A percentile compares a stretch with the other conserved stretches of the same genome.
Evolutionary conservation across 2,888 invertebrate species (phyloP).

Genomic region (Fabriciana adippe): DNA sequence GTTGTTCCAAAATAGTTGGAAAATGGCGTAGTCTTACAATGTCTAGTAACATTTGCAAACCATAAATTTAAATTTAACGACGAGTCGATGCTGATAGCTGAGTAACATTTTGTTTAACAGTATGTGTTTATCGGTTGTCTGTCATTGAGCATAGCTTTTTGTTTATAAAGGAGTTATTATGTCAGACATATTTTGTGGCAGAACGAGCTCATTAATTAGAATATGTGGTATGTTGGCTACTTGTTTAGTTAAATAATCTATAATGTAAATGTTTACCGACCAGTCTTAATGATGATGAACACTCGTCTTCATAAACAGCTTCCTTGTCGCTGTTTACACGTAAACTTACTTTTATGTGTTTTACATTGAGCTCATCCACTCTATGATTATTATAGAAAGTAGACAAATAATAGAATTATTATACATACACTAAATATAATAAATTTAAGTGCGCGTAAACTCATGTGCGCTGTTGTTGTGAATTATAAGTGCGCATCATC

Average conservation of each 20-base stretch:
- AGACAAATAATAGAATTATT: no score
- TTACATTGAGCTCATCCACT: no score
- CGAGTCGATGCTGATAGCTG: neutral
- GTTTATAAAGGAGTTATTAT: slow-evolving; percentile 17
- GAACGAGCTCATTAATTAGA: slow-evolving; percentile 20
- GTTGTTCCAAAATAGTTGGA: no score
- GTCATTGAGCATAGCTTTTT: slow-evolving; percentile 7
- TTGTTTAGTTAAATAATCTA: slow-evolving; percentile 23
- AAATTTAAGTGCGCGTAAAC: no score
- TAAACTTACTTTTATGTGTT: neutral
- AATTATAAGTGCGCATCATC: no score
- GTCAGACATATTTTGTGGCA: slow-evolving; percentile 16
- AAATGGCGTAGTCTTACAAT: no score
- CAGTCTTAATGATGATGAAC: slow-evolving; percentile 14
- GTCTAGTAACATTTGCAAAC: no score
- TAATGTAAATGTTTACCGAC: neutral
- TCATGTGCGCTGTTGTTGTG: no score
- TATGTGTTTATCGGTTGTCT: slow-evolving; percentile 3
- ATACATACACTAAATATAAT: no score
- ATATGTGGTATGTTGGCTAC: slow-evolving; percentile 19
- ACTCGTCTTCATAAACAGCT: neutral
- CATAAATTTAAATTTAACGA: no score
- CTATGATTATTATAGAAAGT: no score
- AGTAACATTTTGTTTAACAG: neutral
- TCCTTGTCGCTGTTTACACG: neutral